Evolutionary conservation across 2,888 invertebrate genomes (phyloP), one percentile per base, ranked within the genome.

Genomic region (Melanotus villosus): DNA sequence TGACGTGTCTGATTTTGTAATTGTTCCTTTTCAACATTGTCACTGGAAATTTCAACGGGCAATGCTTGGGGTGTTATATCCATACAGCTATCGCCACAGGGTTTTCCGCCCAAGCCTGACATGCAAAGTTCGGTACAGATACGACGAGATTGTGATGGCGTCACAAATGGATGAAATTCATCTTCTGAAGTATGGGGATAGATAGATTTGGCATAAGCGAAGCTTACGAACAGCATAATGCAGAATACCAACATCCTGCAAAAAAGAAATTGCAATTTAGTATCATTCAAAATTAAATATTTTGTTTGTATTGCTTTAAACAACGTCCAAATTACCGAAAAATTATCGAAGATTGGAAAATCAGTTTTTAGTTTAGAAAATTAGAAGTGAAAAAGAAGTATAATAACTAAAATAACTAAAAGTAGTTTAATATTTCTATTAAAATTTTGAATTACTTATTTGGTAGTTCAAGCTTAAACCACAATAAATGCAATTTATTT

Each of bases 81-180:
- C 21, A 80, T 75, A 82, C 90, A 90, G 30, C 82, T 80, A 0
- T 81, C 77, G 0, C 89, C 89, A 79, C 90, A 90, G 1, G 86
- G 84, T 0, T 80, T 78, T 2, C 90, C 90, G 32, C 90, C 90
- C 50, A 90, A 84, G 50, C 85, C 85, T 3, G 82, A 74, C 73
- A 79, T 76, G 75, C 85, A 85, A 68, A 85, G 80, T 63, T 83
- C 83, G 57, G 82, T 82, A 82, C 85, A 85, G 69, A 85, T 83
- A 75, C 83, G 81, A 30, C 79, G 80, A 75, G 79, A 78, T 73
- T 82, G 80, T 30, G 77, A 74, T 14, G 73, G 75, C 57, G 80
- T 77, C 59, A 80, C 74, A 70, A 84, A 83, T 82, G 84, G 84
- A 47, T 75, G 79, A 57, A 78, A 72, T 64, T 77, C 72, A 65